phyloP scores from a whole-genome alignment of 1,140 invertebrate genomes.

The Cydia amplana region DNA sequence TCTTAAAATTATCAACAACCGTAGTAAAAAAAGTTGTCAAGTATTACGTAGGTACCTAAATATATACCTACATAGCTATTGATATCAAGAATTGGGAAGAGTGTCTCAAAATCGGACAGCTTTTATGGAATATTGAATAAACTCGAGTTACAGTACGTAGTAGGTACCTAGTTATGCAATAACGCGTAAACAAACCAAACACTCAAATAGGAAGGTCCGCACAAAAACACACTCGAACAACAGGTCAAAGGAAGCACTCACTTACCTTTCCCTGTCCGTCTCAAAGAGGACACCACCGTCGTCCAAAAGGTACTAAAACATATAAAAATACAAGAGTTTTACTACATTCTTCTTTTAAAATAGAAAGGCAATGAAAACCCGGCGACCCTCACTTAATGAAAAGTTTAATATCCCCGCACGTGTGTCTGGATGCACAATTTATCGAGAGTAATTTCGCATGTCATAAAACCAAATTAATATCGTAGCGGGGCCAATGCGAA shows the following conservation, averaged over 20 bases:
- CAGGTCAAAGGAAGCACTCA: slow-evolving; percentile 10
- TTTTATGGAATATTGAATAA: background rate
- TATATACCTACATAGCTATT: too few relatives aligned
- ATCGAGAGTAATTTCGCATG: slow-evolving; percentile 73
- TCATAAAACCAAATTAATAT: slow-evolving; percentile 75
- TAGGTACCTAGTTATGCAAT: background rate
- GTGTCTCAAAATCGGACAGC: too few relatives aligned
- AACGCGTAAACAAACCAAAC: slow-evolving; percentile 5
- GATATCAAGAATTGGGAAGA: too few relatives aligned
- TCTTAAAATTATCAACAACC: background rate
- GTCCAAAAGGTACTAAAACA: background rate
- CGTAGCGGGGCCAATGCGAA: slow-evolving; percentile 39
- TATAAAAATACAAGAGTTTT: background rate
- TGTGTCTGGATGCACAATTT: slow-evolving; percentile 61
- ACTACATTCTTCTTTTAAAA: slow-evolving; percentile 5
- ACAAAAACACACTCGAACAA: background rate
- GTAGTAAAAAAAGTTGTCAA: too few relatives aligned
- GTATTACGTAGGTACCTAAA: too few relatives aligned
- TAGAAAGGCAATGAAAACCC: background rate
- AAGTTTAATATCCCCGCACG: slow-evolving; percentile 68
- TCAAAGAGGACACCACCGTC: background rate
- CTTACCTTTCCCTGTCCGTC: background rate
- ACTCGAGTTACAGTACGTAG: background rate
- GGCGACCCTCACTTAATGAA: slow-evolving; percentile 55
- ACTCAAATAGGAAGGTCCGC: slow-evolving; percentile 5